Evolutionary conservation across 2,888 invertebrate species (phyloP).

Genomic region (Yponomeuta cagnagella): DNA sequence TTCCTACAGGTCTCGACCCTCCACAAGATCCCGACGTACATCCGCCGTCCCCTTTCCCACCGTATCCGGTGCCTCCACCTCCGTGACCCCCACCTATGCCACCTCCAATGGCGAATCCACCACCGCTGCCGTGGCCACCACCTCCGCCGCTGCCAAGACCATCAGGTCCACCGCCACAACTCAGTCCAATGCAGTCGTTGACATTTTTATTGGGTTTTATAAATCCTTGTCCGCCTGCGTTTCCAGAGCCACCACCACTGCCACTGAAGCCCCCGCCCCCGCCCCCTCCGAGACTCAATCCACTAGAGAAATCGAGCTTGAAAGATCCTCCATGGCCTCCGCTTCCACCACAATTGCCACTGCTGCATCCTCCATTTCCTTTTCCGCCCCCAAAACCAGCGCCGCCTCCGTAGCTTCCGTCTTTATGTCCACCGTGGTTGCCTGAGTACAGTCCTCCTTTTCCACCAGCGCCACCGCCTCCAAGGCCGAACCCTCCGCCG

Average conservation of each 20-base stretch:
- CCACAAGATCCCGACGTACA: neutral
- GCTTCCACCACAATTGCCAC: constrained; percentile 10
- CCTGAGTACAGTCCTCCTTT: neutral
- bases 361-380: constrained; percentile 19
- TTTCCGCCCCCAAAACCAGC: constrained; percentile 9
- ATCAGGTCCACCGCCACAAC: neutral
- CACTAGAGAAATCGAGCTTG: neutral
- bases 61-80: constrained; percentile 1
- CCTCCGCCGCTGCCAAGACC: neutral
- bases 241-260: constrained; percentile 5
- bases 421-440: neutral
- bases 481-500: constrained; percentile 14
- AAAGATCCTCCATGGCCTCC: neutral
- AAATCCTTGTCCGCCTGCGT: neutral
- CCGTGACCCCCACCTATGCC: neutral
- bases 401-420: neutral
- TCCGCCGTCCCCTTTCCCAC: neutral
- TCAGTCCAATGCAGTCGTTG: neutral
- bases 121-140: neutral
- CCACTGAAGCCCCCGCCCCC: constrained; percentile 17
- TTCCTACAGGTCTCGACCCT: neutral
- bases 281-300: constrained; percentile 13
- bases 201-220: neutral
- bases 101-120: neutral
- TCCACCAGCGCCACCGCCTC: constrained; percentile 18